phyloP scores from a whole-genome alignment of 2,888 invertebrate genomes.

The Auanema sp. region DNA sequence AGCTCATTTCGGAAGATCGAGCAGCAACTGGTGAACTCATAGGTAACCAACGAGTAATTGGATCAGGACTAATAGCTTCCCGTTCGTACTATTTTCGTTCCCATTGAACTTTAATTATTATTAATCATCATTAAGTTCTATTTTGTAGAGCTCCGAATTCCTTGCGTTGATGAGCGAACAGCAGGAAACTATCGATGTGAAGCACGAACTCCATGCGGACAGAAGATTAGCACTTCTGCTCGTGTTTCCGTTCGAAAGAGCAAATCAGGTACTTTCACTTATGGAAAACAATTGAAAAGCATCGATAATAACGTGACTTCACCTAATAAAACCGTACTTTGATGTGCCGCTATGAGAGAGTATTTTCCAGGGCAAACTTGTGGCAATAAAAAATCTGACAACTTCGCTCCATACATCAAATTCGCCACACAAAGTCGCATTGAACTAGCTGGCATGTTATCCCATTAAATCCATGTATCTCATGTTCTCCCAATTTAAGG shows the following conservation, averaged over 20 bases:
- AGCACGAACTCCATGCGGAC: conserved; percentile 31
- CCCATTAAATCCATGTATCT: neutral
- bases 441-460: conserved; percentile 24
- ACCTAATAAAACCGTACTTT: neutral
- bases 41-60: too few relatives aligned
- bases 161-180: conserved; percentile 31
- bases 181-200: conserved; percentile 37
- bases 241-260: conserved; percentile 7
- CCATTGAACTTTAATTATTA: too few relatives aligned
- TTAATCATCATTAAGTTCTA: neutral
- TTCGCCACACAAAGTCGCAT: conserved; percentile 28
- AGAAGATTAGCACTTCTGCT: conserved; percentile 26
- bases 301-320: neutral
- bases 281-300: too few relatives aligned
- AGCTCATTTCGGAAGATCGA: too few relatives aligned
- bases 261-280: neutral
- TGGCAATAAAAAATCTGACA: conserved; percentile 7
- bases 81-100: too few relatives aligned
- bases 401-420: conserved; percentile 4
- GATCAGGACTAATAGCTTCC: too few relatives aligned
- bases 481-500: conserved; percentile 4
- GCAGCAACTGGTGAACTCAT: too few relatives aligned
- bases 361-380: conserved; percentile 11
- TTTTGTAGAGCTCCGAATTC: conserved; percentile 24
- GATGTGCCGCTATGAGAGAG: neutral